phyloP scores from a whole-genome alignment of 2,797 vertebrate species.

The Microctenopoma stevenorrisi region DNA sequence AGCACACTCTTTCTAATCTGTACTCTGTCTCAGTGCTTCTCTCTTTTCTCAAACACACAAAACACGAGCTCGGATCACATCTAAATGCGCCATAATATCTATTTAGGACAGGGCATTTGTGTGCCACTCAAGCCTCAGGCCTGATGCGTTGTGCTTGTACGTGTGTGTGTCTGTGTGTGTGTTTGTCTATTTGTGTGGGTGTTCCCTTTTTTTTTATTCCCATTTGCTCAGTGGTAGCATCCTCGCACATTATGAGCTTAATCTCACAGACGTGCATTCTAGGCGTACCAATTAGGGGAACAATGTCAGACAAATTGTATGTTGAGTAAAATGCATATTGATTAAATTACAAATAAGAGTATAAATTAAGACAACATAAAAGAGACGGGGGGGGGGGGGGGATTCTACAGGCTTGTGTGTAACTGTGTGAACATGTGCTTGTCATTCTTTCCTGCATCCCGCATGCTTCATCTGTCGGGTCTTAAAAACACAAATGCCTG shows the following conservation, averaged over 20 bases:
- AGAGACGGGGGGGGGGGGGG: not conserved
- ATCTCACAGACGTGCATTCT: conserved; percentile 33
- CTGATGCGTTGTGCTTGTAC: conserved; percentile 9
- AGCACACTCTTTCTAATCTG: conserved; percentile 70
- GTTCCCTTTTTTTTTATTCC: conserved; percentile 10
- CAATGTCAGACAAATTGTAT: conserved; percentile 33
- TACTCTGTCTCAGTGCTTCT: conserved; percentile 23
- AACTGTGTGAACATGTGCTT: not conserved
- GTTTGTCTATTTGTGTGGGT: conserved; percentile 7
- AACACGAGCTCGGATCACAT: conserved; percentile 12
- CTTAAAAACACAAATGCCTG: conserved; percentile 30
- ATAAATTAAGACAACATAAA: conserved; percentile 15
- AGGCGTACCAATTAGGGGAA: conserved; percentile 33
- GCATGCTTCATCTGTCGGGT: conserved; percentile 44
- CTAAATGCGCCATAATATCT: conserved; percentile 23
- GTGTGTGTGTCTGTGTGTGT: not conserved
- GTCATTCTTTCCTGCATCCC: conserved; percentile 9
- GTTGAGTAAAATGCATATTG: not conserved
- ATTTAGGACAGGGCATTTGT: conserved; percentile 45
- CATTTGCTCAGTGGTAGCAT: conserved; percentile 28
- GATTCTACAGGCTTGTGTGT: not conserved
- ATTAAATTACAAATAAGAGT: conserved; percentile 13
- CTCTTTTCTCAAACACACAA: conserved; percentile 20
- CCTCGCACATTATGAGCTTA: conserved; percentile 37
- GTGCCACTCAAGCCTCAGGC: conserved; percentile 35